Base-by-base conservation (phyloP, 2,888 invertebrate genomes). In the Axea sp. region DNA sequence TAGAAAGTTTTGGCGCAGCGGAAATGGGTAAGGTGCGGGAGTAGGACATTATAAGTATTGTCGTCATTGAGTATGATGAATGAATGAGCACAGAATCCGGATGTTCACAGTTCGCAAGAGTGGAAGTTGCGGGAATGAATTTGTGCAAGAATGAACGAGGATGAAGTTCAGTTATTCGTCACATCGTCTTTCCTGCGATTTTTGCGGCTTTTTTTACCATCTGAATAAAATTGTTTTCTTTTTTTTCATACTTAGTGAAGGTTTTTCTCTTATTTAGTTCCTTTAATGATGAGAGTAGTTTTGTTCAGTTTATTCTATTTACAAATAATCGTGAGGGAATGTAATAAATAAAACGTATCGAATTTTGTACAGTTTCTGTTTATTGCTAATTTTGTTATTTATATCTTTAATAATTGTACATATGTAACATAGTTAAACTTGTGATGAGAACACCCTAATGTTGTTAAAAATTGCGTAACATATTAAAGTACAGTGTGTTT, bases 81-180 rank as follows among this genome's bases (percentile, higher is more conserved):
- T 82, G 82, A 78, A 78, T 75, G 73, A 64, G 75, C 71, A 76
- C 76, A 72, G 76, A 76, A 82, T 79, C 77, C 77, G 73, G 60
- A 68, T 69, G 55, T 72, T 59, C 64, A 11, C 37, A 37, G 64
- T 62, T 65, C 45, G 60, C 24, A 31, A 24, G 28, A 73, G 55
- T 57, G 47, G 30, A 65, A 67, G 59, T 39, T 8, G 60, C 37
- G 17, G 37, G 43, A 45, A 68, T 72, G 51, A 72, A 59, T 76
- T 77, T 51, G 75, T 75, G 77, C 75, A 75, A 80, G 76, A 79
- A 73, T 72, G 73, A 74, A 73, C 57, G 74, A 72, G 79, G 78
- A 82, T 82, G 81, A 82, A 82, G 82, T 80, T 78, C 69, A 77
- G 80, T 81, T 80, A 82, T 82, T 81, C 82, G 82, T 82, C 82